Conservation (phyloP, 1,140 invertebrate species). For the Musca domestica region DNA sequence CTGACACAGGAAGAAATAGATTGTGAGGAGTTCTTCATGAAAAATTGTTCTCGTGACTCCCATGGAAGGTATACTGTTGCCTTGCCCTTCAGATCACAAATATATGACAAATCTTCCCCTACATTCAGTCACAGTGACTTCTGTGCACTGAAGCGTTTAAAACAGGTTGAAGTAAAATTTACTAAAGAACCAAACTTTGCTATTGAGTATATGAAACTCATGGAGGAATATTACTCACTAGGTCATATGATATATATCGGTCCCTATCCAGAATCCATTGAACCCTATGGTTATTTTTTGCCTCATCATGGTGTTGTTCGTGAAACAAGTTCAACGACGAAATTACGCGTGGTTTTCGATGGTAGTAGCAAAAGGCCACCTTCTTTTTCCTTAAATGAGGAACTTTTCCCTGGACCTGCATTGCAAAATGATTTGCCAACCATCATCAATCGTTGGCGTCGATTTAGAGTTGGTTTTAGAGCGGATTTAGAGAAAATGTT, state of each 20-base stretch:
- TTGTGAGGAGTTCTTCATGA: too few relatives aligned
- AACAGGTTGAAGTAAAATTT: slow-evolving; percentile 6
- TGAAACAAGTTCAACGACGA: background rate
- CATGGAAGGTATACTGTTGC: background rate
- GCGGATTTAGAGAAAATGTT: slow-evolving; percentile 17
- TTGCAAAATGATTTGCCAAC: slow-evolving; percentile 9
- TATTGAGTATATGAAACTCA: background rate
- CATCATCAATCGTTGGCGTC: slow-evolving; percentile 3
- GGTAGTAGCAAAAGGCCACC: background rate
- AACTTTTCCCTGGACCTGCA: background rate
- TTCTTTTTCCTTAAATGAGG: background rate
- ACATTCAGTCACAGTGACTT: slow-evolving; percentile 4
- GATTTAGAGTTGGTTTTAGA: background rate
- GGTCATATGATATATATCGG: background rate
- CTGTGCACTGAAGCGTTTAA: background rate
- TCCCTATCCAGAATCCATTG: background rate
- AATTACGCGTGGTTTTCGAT: too few relatives aligned
- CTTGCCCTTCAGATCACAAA: background rate
- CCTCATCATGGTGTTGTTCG: background rate
- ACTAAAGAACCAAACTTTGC: background rate
- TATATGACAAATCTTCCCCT: too few relatives aligned
- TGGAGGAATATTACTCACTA: background rate
- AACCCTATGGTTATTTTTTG: background rate
- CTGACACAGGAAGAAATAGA: background rate
- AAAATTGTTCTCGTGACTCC: too few relatives aligned